Base-by-base conservation (phyloP, 35 echinoderm and acorn worm genomes). In the Acanthaster planci region DNA sequence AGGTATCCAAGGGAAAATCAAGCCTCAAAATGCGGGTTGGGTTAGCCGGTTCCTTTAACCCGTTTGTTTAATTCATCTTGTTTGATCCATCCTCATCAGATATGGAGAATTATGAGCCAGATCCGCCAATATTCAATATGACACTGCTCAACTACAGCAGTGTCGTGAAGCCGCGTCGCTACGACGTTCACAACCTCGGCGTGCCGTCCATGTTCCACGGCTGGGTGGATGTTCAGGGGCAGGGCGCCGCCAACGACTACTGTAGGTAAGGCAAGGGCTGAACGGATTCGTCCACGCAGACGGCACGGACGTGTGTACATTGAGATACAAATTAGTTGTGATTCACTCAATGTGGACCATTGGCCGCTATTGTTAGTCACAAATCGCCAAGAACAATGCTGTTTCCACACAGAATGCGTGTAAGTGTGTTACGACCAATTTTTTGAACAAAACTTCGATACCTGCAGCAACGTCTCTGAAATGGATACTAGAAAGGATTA, bases 221-320 rank as follows among this genome's bases (percentile, higher is more conserved):
- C 18, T 90, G 88, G 88, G 93, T 90, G 19, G 93, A 95, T 47
- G 85, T 95, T 0, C 93, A 90, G 75, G 88, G 84, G 26, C 88
- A 90, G 75, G 93, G 93, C 4, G 88, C 93, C 17, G 80, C 88
- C 2, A 90, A 90, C 51, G 93, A 95, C 75, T 95, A 87, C 67
- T 95, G 93, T 42, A 90, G 93, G 93, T 95, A 50, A 50, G 81
- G 40, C 15, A 10, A 42, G 38, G 7, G 38, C 0, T 22, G 18
- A 68, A 34, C 23, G 7, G 55, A 18, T 1, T 68, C 5, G n/a
- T 16, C 26, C 34, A 16, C 27, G 19, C 21, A 10, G 9, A 60
- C 21, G 57, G 57, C 27, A 26, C 29, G 17, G 23, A 26, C 12
- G 12, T 22, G 23, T 67, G 22, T 31, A 23, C 59, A 14, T 23